phyloP scores from a whole-genome alignment of 2,797 vertebrate genomes.

The Pagetopsis macropterus region DNA sequence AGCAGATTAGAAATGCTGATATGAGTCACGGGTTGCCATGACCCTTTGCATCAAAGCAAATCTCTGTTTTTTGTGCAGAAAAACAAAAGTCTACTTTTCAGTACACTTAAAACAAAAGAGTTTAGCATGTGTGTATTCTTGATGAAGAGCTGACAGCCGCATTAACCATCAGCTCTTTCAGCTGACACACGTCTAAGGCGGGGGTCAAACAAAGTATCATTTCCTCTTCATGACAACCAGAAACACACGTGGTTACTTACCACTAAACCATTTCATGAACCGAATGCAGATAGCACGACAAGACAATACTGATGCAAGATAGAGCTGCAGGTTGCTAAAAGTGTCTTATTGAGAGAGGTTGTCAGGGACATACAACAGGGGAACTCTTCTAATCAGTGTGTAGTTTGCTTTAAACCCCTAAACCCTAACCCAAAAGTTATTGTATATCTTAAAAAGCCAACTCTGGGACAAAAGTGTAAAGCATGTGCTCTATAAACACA shows the following conservation, averaged over 20 bases:
- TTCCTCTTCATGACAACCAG: neutral
- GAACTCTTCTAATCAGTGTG: too few relatives aligned
- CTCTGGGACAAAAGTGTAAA: neutral
- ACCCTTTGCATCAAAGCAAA: conserved; percentile 8
- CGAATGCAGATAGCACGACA: neutral
- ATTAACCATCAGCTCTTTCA: neutral
- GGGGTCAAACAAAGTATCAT: neutral
- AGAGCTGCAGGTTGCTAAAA: too few relatives aligned
- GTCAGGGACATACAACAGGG: too few relatives aligned
- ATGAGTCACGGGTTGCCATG: conserved; percentile 10
- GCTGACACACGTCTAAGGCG: neutral
- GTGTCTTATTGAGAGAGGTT: too few relatives aligned
- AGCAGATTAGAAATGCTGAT: conserved; percentile 32
- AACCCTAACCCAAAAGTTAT: neutral
- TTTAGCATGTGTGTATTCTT: neutral
- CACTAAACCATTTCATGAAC: neutral
- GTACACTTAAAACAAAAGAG: neutral
- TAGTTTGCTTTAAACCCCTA: too few relatives aligned
- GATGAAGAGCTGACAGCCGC: neutral
- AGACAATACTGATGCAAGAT: neutral
- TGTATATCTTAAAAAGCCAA: neutral
- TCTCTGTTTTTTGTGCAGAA: neutral
- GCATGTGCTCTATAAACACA: neutral
- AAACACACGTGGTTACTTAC: neutral
- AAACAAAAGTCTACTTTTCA: neutral